Percentiles rank a stretch among this genome's conserved stretches.
Conservation (phyloP, 2,888 invertebrate genomes). For the Sturmia bella region DNA sequence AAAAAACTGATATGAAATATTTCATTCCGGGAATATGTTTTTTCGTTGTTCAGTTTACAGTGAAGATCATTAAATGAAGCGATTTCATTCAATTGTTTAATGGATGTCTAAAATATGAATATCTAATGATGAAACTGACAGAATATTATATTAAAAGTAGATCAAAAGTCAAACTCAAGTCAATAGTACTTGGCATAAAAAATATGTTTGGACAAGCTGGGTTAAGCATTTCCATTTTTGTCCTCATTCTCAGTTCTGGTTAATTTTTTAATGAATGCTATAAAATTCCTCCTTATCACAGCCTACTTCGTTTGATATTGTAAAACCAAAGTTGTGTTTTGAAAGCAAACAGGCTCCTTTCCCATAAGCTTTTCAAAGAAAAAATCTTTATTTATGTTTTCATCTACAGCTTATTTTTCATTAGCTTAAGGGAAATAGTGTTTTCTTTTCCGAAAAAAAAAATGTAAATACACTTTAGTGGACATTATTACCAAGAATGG, state of each 20-base stretch:
- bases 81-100: too few relatives aligned
- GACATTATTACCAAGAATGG: neutral
- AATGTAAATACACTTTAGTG: slow-evolving; percentile 5
- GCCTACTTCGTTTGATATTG: neutral
- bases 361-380: slow-evolving; percentile 51
- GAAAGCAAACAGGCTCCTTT: slow-evolving; percentile 36
- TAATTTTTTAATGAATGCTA: slow-evolving; percentile 14
- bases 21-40: too few relatives aligned
- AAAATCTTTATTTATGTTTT: slow-evolving; percentile 57
- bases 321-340: slow-evolving; percentile 26
- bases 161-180: too few relatives aligned
- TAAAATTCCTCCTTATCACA: slow-evolving; percentile 11
- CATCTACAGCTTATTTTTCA: slow-evolving; percentile 42
- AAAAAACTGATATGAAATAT: too few relatives aligned
- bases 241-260: slow-evolving; percentile 15
- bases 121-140: too few relatives aligned
- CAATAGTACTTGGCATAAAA: too few relatives aligned
- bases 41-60: too few relatives aligned
- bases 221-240: slow-evolving; percentile 46
- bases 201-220: too few relatives aligned
- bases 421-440: slow-evolving; percentile 39
- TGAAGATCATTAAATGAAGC: too few relatives aligned
- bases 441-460: neutral
- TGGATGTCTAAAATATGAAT: too few relatives aligned
- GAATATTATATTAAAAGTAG: too few relatives aligned